A percentile compares a stretch with the other conserved stretches of the same genome.
These are phyloP conservation scores for Trichopria drosophilae DNA, from an alignment of 2,888 invertebrate species.

Conservation along the genomic window DNA sequence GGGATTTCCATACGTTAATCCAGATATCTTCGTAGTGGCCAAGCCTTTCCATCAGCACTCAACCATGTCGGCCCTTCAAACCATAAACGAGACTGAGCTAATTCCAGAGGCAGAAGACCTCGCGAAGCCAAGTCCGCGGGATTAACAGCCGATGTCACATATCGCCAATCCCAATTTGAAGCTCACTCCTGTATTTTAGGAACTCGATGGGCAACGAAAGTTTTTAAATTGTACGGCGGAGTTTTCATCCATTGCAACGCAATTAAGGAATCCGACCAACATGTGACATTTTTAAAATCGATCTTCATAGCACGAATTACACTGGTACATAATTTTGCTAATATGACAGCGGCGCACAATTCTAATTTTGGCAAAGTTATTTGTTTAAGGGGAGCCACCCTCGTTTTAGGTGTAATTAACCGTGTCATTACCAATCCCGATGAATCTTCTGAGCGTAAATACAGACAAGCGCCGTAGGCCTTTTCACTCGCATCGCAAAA, in stretches of 20 bases:
- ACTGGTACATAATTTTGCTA: slow-evolving; percentile 1
- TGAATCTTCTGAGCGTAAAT: no score
- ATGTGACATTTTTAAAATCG: not conserved
- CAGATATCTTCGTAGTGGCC: no score
- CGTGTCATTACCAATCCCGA: no score
- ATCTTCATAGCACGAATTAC: no score
- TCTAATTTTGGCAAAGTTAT: slow-evolving; percentile 2
- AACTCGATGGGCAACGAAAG: not conserved
- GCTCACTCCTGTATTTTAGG: not conserved
- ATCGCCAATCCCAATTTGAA: not conserved
- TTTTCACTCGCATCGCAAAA: not conserved
- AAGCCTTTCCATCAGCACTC: not conserved
- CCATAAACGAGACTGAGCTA: not conserved
- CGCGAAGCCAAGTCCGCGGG: not conserved
- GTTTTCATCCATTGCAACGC: slow-evolving; percentile 19
- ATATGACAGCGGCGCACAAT: not conserved
- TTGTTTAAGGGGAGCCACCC: slow-evolving; percentile 2
- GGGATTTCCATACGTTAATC: no score
- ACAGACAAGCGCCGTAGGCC: slow-evolving; percentile 4
- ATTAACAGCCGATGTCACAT: not conserved
- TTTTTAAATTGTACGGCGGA: not conserved
- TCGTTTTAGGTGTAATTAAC: not conserved
- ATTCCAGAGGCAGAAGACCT: not conserved
- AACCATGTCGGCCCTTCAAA: not conserved
- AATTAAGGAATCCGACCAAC: slow-evolving; percentile 24